Percentiles rank a stretch among this genome's conserved stretches.
phyloP scores from a whole-genome alignment of 2,888 invertebrate species.

The Suillia variegata region DNA sequence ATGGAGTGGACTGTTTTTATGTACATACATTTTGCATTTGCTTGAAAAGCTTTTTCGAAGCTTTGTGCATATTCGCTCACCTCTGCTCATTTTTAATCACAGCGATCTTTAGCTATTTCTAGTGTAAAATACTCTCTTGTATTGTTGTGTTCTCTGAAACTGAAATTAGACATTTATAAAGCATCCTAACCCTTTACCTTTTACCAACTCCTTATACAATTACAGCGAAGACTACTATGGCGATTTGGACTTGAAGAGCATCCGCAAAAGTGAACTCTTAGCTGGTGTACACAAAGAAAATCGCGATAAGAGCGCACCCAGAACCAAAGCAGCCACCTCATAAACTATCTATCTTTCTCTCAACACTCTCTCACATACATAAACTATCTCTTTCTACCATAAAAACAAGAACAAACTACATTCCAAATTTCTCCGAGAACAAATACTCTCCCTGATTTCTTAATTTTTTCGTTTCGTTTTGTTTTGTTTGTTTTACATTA shows the following conservation, averaged over 20 bases:
- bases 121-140: background rate
- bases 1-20: background rate
- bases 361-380: slow-evolving; percentile 14
- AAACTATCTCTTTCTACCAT: slow-evolving; percentile 4
- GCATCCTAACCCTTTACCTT: slow-evolving; percentile 57
- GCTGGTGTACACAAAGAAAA: slow-evolving; percentile 69
- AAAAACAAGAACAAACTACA: slow-evolving; percentile 11
- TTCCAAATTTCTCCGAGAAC: too few relatives aligned
- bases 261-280: slow-evolving; percentile 91
- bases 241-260: slow-evolving; percentile 91
- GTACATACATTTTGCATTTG: background rate
- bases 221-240: slow-evolving; percentile 97
- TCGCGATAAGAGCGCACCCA: slow-evolving; percentile 63
- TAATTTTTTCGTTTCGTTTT: too few relatives aligned
- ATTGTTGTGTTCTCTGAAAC: background rate
- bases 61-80: background rate
- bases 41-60: too few relatives aligned
- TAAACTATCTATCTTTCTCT: slow-evolving; percentile 31
- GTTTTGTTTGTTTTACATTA: too few relatives aligned
- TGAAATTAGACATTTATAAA: slow-evolving; percentile 4
- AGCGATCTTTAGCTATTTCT: background rate
- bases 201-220: slow-evolving; percentile 57
- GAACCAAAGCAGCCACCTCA: slow-evolving; percentile 55
- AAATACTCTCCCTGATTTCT: too few relatives aligned
- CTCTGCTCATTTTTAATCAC: background rate